Evolutionary conservation across 2,888 invertebrate genomes (phyloP), one percentile per base, ranked within the genome.

Genomic region (Epinotia demarniana): DNA sequence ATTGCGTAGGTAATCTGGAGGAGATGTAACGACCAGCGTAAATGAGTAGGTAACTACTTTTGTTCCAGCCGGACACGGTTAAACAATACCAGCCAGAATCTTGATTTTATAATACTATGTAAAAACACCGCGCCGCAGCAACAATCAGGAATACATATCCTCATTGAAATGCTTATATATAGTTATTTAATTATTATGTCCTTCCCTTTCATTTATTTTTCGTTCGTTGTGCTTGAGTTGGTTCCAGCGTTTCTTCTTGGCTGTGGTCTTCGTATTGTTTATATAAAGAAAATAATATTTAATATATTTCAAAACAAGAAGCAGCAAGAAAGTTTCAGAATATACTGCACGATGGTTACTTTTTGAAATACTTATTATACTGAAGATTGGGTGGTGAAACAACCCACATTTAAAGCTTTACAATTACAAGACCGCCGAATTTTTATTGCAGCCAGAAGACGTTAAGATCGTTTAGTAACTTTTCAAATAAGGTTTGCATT

Each of bases 401-500:
- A n/a, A 19, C 55, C 49, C 33, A 33, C 64, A 49, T 58, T 73
- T 49, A 33, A 71, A 61, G 53, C 43, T 11, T 61, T 19, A 19
- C 73, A 43, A 55, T 61, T 67, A 67, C 39, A 61, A 61, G 53
- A 53, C 58, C 62, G 55, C 62, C 71, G 55, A 49, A 67, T 73
- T 73, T 61, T 6, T 67, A 53, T 66, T 67, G 53, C 16, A 53
- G 23, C 23, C 67, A 33, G 67, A 67, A 33, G 67, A 67, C 53
- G 67, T 68, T 73, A 67, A 67, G 67, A 67, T 43, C 61, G 61
- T 73, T 73, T 61, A 53, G 19, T 43, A 73, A 73, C 73, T 73
- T 73, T 67, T 67, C 73, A 61, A 73, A 73, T 73, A 61, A 61
- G 55, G 23, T 61, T 67, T 53, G 49, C n/a, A 23, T 61, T 72